A percentile compares a stretch with the other conserved stretches of the same genome.
Conservation (phyloP, 2,888 invertebrate genomes). For the Adelognathus sp. region DNA sequence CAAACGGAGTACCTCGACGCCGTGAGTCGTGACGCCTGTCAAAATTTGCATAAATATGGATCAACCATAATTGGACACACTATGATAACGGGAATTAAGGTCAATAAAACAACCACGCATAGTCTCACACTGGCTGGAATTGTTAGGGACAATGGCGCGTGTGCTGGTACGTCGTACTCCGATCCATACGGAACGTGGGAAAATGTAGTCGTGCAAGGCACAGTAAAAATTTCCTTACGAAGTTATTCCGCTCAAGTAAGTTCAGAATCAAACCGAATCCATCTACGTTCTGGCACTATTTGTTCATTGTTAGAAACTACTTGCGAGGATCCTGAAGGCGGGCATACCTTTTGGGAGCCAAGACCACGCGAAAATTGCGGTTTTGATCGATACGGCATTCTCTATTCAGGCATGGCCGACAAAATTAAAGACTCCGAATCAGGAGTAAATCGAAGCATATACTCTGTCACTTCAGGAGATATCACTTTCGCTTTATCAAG, state of each 20-base stretch:
- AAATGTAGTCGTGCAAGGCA: conserved; percentile 23
- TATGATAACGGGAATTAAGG: conserved; percentile 5
- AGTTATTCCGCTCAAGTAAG: conserved; percentile 8
- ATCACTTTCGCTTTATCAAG: conserved; percentile 48
- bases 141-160: conserved; percentile 11
- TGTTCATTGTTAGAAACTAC: neutral
- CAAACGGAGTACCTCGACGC: conserved; percentile 14
- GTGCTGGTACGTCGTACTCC: conserved; percentile 15
- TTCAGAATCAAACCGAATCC: conserved; percentile 18
- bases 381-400: conserved; percentile 28
- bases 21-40: conserved; percentile 16
- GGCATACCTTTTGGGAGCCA: conserved; percentile 23
- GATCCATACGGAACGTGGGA: conserved; percentile 45
- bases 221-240: conserved; percentile 16
- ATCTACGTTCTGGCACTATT: neutral
- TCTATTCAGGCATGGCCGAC: conserved; percentile 43
- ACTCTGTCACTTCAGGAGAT: conserved; percentile 17
- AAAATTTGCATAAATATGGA: conserved; percentile 12
- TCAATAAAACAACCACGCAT: neutral
- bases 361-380: conserved; percentile 24
- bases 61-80: conserved; percentile 8
- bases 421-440: neutral
- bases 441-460: neutral
- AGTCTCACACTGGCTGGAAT: conserved; percentile 19
- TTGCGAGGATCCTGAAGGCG: conserved; percentile 34